Base-by-base conservation (phyloP, 2,113 vertebrate genomes). In the Myrmecophaga tridactyla region DNA sequence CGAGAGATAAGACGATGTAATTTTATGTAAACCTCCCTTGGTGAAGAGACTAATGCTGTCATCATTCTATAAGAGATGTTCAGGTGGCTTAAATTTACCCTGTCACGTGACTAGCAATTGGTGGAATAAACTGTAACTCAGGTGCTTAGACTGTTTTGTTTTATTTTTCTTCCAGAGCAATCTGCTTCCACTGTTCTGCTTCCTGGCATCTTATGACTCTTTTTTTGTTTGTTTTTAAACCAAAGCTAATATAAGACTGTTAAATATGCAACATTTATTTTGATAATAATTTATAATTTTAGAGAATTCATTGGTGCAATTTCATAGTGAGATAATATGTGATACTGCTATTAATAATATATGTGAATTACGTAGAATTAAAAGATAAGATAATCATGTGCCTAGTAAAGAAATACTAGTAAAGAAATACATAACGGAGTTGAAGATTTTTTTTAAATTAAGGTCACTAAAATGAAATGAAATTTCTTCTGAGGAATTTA, bases 211-310 rank as follows among this genome's bases (percentile, higher is more conserved):
- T 82, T 51, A 67, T 76, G 65, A 36, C 83, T 92, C 89, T 90
- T n/a, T 89, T 92, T 91, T 90, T n/a, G 80, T 77, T 94, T 36
- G 27, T n/a, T n/a, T n/a, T n/a, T 48, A 73, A 77, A 83, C 60
- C 39, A 96, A 86, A 86, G 27, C n/a, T 85, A 89, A 43, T 60
- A 31, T 87, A 72, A 94, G 63, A 69, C 31, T 46, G 6, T 43
- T 89, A 4, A 39, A 41, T 95, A 7, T 85, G 46, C 20, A 92
- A 11, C 62, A 76, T 89, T 62, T 92, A 58, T 83, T 95, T 86
- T 8, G 10, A 43, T 5, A 80, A 63, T 34, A 21, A 86, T 89
- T 77, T 95, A 73, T 58, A 78, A 81, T 91, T 90, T 93, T 91
- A 65, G 31, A 93, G 96, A 92, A 83, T 77, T 77, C 14, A 73